Percentiles rank a stretch among this genome's conserved stretches.
These are phyloP conservation scores for Micrasema longulum DNA, from an alignment of 1,140 invertebrate species.

Conservation along the genomic window DNA sequence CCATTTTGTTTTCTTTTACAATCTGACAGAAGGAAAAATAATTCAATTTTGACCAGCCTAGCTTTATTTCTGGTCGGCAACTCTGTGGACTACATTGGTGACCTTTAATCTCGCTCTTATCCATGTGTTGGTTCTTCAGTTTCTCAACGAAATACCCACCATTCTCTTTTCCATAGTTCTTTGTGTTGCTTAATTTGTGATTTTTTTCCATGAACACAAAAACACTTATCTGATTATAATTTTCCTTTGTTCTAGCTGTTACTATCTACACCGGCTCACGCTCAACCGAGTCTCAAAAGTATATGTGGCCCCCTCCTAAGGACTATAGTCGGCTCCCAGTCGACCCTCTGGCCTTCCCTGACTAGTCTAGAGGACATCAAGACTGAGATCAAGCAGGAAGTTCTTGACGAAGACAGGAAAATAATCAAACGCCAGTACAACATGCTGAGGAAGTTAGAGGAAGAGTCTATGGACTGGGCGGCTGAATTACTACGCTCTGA, in stretches of 20 bases:
- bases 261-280: constrained; percentile 61
- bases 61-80: too few species aligned
- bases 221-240: too few species aligned
- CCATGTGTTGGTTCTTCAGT: too few species aligned
- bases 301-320: constrained; percentile 63
- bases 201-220: neutral
- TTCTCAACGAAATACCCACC: too few species aligned
- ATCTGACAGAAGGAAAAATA: too few species aligned
- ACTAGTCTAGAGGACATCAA: neutral
- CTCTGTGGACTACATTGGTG: too few species aligned
- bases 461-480: constrained; percentile 43
- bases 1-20: too few species aligned
- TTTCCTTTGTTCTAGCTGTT: constrained; percentile 60
- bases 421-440: neutral
- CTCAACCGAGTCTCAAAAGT: constrained; percentile 62
- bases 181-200: neutral
- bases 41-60: too few species aligned
- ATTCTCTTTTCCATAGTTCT: too few species aligned
- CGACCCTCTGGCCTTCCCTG: neutral
- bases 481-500: neutral
- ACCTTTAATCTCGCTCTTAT: too few species aligned
- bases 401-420: neutral
- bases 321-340: constrained; percentile 59
- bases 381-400: neutral
- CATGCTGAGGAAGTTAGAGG: constrained; percentile 57